These are phyloP conservation scores for Philypnodon macrostomus DNA, from an alignment of 2,797 vertebrate species.

Conservation along the genomic window DNA sequence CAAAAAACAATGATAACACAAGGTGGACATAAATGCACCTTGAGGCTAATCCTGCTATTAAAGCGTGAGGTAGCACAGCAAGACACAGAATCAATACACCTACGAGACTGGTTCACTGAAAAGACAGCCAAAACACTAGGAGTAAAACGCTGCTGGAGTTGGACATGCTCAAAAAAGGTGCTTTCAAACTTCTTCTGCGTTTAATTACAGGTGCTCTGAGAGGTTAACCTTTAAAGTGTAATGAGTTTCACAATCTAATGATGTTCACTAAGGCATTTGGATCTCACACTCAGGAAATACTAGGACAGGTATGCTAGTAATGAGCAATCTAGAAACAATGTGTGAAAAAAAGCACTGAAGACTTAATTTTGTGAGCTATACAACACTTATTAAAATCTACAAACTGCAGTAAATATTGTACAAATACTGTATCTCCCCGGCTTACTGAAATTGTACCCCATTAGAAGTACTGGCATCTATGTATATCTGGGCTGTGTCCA, in stretches of 20 bases:
- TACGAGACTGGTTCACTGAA: conserved; percentile 39
- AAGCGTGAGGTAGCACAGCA: conserved; percentile 57
- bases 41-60: conserved; percentile 66
- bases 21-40: conserved; percentile 59
- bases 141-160: conserved; percentile 35
- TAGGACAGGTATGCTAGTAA: conserved; percentile 37
- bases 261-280: conserved; percentile 55
- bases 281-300: conserved; percentile 43
- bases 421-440: conserved; percentile 15
- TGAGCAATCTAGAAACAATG: conserved; percentile 26
- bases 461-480: conserved; percentile 60
- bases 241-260: conserved; percentile 63
- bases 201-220: conserved; percentile 60
- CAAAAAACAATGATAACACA: conserved; percentile 57
- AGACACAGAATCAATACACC: conserved; percentile 62
- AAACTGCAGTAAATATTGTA: conserved; percentile 19
- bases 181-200: conserved; percentile 51
- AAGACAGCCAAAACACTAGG: conserved; percentile 15
- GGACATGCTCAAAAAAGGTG: conserved; percentile 35
- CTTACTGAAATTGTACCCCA: conserved; percentile 47
- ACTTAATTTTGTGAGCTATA: no score
- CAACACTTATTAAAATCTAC: conserved; percentile 18
- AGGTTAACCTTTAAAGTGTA: conserved; percentile 68
- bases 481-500: no score
- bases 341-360: no score